Percentiles rank a stretch among this genome's conserved stretches.
Conservation (phyloP, 2,113 vertebrate species). For the Cavia aperea region DNA sequence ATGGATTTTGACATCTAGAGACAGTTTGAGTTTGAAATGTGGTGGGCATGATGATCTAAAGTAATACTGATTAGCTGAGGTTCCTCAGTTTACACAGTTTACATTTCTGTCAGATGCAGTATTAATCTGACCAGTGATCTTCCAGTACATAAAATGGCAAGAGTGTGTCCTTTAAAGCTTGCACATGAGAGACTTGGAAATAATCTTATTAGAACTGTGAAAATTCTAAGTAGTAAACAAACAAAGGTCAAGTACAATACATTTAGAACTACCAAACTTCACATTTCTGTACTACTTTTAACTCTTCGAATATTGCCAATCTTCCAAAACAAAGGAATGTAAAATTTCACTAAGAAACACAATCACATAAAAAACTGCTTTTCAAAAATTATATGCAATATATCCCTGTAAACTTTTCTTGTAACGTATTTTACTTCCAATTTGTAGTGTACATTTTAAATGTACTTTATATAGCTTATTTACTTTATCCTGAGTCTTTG, state of each 20-base stretch:
- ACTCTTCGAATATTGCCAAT: conserved; percentile 87
- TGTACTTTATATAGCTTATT: conserved; percentile 81
- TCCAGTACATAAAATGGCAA: conserved; percentile 88
- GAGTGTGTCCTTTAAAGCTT: conserved; percentile 89
- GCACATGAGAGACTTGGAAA: conserved; percentile 79
- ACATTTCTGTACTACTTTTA: conserved; percentile 86
- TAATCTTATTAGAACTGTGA: conserved; percentile 76
- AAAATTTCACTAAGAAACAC: conserved; percentile 80
- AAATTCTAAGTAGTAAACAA: conserved; percentile 77
- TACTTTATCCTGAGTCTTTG: conserved; percentile 83
- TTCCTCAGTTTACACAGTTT: conserved; percentile 85
- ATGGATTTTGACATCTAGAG: conserved; percentile 74
- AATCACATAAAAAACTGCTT: conserved; percentile 71
- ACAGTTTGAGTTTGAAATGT: conserved; percentile 81
- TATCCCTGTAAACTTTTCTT: conserved; percentile 78
- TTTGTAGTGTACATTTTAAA: conserved; percentile 74
- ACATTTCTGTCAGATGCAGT: conserved; percentile 76
- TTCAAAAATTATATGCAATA: conserved; percentile 70
- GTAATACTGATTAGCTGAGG: conserved; percentile 92
- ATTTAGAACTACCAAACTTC: conserved; percentile 89
- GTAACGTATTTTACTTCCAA: conserved; percentile 78
- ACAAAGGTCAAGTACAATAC: conserved; percentile 84
- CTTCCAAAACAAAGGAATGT: conserved; percentile 85
- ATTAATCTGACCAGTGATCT: conserved; percentile 77
- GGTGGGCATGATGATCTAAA: conserved; percentile 79